These are phyloP conservation scores for Anoncus sp. DNA, from an alignment of 2,888 invertebrate species.

Conservation along the genomic window DNA sequence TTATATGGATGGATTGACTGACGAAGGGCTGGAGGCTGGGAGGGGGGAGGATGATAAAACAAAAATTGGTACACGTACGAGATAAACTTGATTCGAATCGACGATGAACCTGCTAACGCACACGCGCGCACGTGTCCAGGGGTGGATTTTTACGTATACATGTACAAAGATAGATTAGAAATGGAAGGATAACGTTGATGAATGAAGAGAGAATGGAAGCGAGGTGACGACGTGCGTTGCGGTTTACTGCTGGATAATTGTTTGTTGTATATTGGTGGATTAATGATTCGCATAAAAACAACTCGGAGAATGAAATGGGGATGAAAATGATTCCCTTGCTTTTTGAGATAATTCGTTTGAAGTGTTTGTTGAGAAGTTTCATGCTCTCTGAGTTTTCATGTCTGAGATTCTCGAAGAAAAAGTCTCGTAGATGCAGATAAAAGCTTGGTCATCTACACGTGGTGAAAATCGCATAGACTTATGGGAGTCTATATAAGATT, in stretches of 20 bases:
- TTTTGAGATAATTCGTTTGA: neutral
- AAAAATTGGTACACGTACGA: constrained; percentile 40
- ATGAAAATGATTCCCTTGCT: constrained; percentile 4
- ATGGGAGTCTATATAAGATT: too few relatives aligned
- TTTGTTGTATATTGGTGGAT: constrained; percentile 19
- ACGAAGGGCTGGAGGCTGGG: constrained; percentile 21
- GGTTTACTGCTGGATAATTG: constrained; percentile 19
- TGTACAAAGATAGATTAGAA: constrained; percentile 4
- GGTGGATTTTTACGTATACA: neutral
- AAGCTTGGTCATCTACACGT: too few relatives aligned
- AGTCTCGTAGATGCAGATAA: too few relatives aligned
- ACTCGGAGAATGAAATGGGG: neutral
- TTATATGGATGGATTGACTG: constrained; percentile 31
- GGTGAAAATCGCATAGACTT: too few relatives aligned
- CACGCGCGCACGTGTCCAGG: constrained; percentile 37
- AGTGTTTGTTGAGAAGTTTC: too few relatives aligned
- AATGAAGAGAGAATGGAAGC: neutral
- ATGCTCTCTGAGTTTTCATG: too few relatives aligned
- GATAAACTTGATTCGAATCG: constrained; percentile 47
- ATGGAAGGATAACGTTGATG: constrained; percentile 25
- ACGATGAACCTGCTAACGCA: constrained; percentile 46
- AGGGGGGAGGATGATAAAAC: constrained; percentile 18
- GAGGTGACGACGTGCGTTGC: constrained; percentile 11
- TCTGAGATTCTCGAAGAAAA: too few relatives aligned
- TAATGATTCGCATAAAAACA: neutral